Evolutionary conservation across 2,797 vertebrate genomes (phyloP).

Genomic region (Sebastes nivosus): DNA sequence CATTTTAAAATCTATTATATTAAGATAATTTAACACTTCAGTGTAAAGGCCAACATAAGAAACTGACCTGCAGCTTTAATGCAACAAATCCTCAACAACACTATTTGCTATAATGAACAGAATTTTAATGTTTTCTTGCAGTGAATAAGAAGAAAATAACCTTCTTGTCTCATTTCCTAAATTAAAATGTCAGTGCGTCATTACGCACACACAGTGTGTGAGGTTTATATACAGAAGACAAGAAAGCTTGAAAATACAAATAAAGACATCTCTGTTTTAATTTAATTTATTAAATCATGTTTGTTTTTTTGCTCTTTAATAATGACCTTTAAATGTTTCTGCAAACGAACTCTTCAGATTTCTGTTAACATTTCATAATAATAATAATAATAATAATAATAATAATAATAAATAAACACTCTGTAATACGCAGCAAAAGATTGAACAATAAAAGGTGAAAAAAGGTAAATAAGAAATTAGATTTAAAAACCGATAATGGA

Average conservation of each 20-base stretch:
- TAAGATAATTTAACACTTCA: background rate
- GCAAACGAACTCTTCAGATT: background rate
- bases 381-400: too few species aligned
- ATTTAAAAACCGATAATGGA: too few species aligned
- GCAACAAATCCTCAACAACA: background rate
- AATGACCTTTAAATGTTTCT: too few species aligned
- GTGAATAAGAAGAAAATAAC: background rate
- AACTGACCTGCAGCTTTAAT: background rate
- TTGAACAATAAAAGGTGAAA: background rate
- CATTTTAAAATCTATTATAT: background rate
- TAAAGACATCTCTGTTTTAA: background rate
- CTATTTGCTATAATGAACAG: background rate
- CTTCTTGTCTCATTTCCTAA: background rate
- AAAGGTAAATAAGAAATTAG: background rate
- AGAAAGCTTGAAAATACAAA: background rate
- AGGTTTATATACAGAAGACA: background rate
- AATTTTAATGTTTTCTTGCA: background rate
- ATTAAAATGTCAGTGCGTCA: background rate
- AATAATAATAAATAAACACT: too few species aligned
- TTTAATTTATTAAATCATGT: background rate
- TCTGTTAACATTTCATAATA: background rate
- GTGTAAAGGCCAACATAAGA: background rate
- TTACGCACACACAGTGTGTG: background rate
- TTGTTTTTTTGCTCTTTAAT: too few species aligned
- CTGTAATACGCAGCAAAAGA: background rate